phyloP scores from a whole-genome alignment of 2,797 vertebrate species.

The Orestias chungarensis region DNA sequence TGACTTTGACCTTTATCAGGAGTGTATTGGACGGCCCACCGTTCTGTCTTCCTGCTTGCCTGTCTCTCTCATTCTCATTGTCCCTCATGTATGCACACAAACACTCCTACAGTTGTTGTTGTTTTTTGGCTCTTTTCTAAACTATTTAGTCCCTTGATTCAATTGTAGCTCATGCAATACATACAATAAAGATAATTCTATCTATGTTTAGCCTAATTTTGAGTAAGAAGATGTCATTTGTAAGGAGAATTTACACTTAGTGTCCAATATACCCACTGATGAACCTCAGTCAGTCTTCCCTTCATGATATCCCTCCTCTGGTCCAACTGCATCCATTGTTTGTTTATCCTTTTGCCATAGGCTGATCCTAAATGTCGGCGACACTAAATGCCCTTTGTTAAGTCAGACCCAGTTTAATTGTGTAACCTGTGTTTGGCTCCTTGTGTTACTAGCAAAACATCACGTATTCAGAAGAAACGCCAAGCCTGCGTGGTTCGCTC shows the following conservation, averaged over 20 bases:
- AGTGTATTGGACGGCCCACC: constrained; percentile 80
- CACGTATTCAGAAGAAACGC: constrained; percentile 52
- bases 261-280: constrained; percentile 28
- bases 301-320: constrained; percentile 51
- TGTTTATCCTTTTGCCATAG: constrained; percentile 90
- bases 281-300: constrained; percentile 45
- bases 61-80: constrained; percentile 52
- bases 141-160: constrained; percentile 6
- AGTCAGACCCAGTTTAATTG: constrained; percentile 76
- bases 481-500: constrained; percentile 42
- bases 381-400: constrained; percentile 82
- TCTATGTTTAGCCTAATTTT: not conserved
- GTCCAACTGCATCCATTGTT: constrained; percentile 92
- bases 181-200: constrained; percentile 10
- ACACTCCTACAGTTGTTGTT: constrained; percentile 43
- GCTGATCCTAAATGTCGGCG: constrained; percentile 96
- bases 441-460: constrained; percentile 45
- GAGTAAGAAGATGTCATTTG: constrained; percentile 1
- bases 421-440: constrained; percentile 72
- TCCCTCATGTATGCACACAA: constrained; percentile 61
- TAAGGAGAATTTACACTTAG: constrained; percentile 1
- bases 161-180: constrained; percentile 9
- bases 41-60: constrained; percentile 63
- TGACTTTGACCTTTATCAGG: constrained; percentile 82
- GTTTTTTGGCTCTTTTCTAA: constrained; percentile 35